These are phyloP conservation scores for Dolichomitus sp. DNA, from an alignment of 2,888 invertebrate genomes.

Conservation along the genomic window DNA sequence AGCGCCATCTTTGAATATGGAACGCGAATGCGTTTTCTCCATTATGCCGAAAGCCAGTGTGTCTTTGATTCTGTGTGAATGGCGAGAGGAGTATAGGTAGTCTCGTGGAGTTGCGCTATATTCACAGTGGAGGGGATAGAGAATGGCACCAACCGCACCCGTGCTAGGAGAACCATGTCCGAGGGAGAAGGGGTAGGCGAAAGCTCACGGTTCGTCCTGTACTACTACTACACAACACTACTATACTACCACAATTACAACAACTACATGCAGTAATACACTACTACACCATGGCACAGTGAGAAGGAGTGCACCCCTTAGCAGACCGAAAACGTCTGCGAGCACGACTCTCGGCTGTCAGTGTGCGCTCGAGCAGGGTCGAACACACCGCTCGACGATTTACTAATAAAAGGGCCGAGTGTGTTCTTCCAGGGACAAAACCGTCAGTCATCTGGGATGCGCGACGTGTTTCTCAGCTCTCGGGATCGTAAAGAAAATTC, in stretches of 20 bases:
- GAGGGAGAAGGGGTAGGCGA: neutral
- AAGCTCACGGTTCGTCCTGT: slow-evolving; percentile 23
- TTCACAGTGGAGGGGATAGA: slow-evolving; percentile 26
- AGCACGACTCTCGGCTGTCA: slow-evolving; percentile 40
- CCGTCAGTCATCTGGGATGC: slow-evolving; percentile 22
- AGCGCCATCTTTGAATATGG: slow-evolving; percentile 8
- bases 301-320: slow-evolving; percentile 10
- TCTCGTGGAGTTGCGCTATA: neutral
- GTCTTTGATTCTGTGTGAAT: neutral
- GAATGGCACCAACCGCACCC: slow-evolving; percentile 57
- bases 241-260: slow-evolving; percentile 4
- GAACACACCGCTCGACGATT: slow-evolving; percentile 16
- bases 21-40: neutral
- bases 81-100: neutral
- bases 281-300: neutral
- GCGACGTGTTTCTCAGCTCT: slow-evolving; percentile 4
- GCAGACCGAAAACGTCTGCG: slow-evolving; percentile 52
- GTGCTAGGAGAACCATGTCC: neutral
- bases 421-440: neutral
- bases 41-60: neutral
- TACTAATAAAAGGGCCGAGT: neutral
- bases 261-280: no score
- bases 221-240: neutral
- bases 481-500: slow-evolving; percentile 2
- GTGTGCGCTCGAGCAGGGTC: slow-evolving; percentile 29